A percentile compares a stretch with the other conserved stretches of the same genome.
Evolutionary conservation across 2,113 vertebrate species (phyloP).

Genomic region (Charadrius vociferus): DNA sequence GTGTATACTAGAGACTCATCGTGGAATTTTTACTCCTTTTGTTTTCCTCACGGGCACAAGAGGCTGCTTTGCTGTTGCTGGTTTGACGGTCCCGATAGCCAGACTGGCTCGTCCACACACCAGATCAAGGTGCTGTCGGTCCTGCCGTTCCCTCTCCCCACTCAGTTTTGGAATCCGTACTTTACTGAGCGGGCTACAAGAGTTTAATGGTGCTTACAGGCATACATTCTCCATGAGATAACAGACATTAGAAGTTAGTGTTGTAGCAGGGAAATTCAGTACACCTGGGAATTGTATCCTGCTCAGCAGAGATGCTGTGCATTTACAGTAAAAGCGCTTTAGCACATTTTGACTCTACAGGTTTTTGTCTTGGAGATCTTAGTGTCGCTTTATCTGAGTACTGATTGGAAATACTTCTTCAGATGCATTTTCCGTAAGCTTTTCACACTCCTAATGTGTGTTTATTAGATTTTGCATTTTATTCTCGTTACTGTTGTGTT

Average conservation of each 20-base stretch:
- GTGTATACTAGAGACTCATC: neutral
- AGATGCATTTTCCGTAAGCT: neutral
- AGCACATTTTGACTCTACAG: neutral
- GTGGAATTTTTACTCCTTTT: neutral
- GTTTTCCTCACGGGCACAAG: neutral
- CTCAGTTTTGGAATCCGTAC: neutral
- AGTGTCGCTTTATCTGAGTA: neutral
- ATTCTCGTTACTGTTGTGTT: neutral
- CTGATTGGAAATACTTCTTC: neutral
- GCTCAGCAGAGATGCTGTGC: rapidly evolving
- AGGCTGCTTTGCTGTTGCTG: neutral
- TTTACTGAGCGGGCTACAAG: neutral
- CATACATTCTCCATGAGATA: neutral
- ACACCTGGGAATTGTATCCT: neutral
- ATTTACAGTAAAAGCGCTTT: neutral
- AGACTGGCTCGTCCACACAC: neutral
- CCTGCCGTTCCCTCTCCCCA: neutral
- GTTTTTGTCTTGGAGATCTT: neutral
- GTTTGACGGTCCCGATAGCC: neutral
- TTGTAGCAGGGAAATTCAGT: neutral
- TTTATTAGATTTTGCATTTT: neutral
- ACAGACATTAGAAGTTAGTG: neutral
- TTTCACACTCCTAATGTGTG: neutral
- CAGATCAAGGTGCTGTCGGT: neutral
- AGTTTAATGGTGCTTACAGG: neutral